Evolutionary conservation across 2,888 invertebrate species (phyloP).

Genomic region (Heliothis peltigera): DNA sequence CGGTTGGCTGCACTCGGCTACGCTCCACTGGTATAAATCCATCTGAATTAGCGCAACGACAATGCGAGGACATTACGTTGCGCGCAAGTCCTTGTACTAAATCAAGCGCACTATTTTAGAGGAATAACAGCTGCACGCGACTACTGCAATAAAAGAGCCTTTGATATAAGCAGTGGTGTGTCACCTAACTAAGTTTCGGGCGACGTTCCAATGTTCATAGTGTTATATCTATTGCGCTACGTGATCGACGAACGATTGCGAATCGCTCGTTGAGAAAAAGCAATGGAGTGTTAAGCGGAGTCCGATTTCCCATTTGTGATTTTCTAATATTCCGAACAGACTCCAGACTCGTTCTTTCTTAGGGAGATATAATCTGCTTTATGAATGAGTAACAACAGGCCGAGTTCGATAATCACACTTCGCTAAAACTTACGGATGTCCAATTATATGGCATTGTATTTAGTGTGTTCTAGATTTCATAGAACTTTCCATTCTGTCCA

Average conservation of each 20-base stretch:
- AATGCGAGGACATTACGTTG: conserved; percentile 74
- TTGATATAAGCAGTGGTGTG: conserved; percentile 42
- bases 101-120: conserved; percentile 71
- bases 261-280: conserved; percentile 24
- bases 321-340: conserved; percentile 32
- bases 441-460: not conserved
- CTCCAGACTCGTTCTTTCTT: conserved; percentile 5
- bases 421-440: not conserved
- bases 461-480: conserved; percentile 17
- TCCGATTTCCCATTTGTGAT: conserved; percentile 32
- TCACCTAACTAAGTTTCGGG: conserved; percentile 39
- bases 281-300: conserved; percentile 43
- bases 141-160: conserved; percentile 52
- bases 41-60: conserved; percentile 78
- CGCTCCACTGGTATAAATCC: conserved; percentile 76
- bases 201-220: conserved; percentile 22
- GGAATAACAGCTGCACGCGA: conserved; percentile 61
- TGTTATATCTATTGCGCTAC: conserved; percentile 23
- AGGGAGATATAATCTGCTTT: not conserved
- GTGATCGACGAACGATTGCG: conserved; percentile 38
- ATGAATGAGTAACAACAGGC: not conserved
- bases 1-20: conserved; percentile 68
- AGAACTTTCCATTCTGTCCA: conserved; percentile 37
- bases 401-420: conserved; percentile 6
- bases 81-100: conserved; percentile 76